Evolutionary conservation across 30 jellyfish, hydroid and myxozoan species (phyloP).

Genomic region (Haliclystus octoradiatus): DNA sequence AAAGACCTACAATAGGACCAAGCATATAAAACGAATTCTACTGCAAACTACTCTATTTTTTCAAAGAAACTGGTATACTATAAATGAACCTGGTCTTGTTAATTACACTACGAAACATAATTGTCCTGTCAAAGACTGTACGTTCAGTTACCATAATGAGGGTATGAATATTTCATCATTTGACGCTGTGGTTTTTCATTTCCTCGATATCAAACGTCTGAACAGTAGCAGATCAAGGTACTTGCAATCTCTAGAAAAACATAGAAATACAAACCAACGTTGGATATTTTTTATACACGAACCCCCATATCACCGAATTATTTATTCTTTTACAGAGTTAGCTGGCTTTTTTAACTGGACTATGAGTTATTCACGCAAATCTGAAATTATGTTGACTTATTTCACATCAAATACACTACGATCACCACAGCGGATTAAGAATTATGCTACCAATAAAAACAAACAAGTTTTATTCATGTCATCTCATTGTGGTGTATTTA

Average conservation of each 20-base stretch:
- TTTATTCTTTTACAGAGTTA: conserved; percentile 35
- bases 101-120: conserved; percentile 25
- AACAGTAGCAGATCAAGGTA: conserved; percentile 35
- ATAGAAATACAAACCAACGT: conserved; percentile 47
- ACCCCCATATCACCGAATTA: conserved; percentile 27
- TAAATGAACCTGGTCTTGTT: conserved; percentile 12
- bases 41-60: conserved; percentile 70
- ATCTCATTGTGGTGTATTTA: conserved; percentile 80
- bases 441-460: conserved; percentile 62
- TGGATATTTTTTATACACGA: conserved; percentile 95
- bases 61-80: conserved; percentile 69
- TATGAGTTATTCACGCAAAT: conserved; percentile 73
- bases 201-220: conserved; percentile 70
- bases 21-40: conserved; percentile 39
- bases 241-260: conserved; percentile 20
- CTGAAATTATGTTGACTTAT: conserved; percentile 80
- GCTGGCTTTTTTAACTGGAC: conserved; percentile 88
- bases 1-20: no score
- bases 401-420: conserved; percentile 21
- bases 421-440: conserved; percentile 5
- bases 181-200: conserved; percentile 87
- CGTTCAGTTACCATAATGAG: conserved; percentile 57
- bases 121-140: conserved; percentile 52
- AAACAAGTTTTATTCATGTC: conserved; percentile 78
- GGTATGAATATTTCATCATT: conserved; percentile 21